Conservation (phyloP, 53 echinoderm and acorn worm genomes). For the Henricia sp. region DNA sequence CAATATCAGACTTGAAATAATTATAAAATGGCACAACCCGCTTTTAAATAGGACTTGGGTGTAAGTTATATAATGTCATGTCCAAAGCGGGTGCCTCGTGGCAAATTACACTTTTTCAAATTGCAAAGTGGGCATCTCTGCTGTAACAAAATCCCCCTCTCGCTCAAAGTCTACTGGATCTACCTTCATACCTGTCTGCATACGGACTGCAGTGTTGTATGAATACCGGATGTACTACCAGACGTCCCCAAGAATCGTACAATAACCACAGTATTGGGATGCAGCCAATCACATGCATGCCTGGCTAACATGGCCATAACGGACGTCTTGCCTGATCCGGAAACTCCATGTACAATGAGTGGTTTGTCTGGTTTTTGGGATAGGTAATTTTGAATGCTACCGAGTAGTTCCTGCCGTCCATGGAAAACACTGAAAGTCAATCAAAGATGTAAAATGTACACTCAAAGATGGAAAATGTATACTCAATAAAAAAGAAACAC, state of each 20-base stretch:
- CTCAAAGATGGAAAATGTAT: no score
- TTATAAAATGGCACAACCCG: no score
- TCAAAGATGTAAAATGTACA: no score
- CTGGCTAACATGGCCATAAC: constrained; percentile 93
- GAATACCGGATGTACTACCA: constrained; percentile 70
- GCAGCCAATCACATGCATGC: constrained; percentile 50
- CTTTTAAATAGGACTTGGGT: no score
- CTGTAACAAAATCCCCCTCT: no score
- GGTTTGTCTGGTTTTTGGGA: constrained; percentile 61
- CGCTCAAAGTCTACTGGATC: no score
- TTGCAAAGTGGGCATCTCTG: no score
- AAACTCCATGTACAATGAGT: constrained; percentile 77
- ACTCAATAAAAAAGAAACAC: no score
- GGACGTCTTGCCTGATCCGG: constrained; percentile 93
- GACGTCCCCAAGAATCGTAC: constrained; percentile 89
- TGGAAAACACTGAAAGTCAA: constrained; percentile 68
- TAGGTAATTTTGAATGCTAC: constrained; percentile 39
- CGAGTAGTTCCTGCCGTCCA: constrained; percentile 73
- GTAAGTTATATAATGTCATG: no score
- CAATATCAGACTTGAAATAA: no score
- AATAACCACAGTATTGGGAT: constrained; percentile 40
- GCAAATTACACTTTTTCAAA: no score
- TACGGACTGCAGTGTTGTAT: constrained; percentile 69
- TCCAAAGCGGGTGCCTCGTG: no score
- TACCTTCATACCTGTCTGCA: constrained; percentile 90